Evolutionary conservation across 2,888 invertebrate genomes (phyloP).

Genomic region (Brenthis ino): DNA sequence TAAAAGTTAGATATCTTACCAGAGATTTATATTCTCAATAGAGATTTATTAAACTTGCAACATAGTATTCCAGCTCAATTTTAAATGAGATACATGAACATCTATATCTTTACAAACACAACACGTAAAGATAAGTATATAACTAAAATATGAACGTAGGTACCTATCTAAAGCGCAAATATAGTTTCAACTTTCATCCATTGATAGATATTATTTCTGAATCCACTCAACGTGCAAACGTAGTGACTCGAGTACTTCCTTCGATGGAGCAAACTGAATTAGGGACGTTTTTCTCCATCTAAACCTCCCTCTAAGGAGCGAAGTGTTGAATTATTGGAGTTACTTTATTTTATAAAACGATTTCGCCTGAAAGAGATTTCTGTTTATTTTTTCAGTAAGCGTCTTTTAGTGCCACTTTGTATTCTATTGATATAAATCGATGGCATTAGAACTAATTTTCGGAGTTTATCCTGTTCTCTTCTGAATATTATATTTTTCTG

Average conservation of each 20-base stretch:
- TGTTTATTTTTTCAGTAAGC: constrained; percentile 69
- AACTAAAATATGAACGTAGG: not conserved
- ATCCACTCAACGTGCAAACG: constrained; percentile 57
- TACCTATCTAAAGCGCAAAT: constrained; percentile 4
- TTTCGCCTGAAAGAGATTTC: constrained; percentile 64
- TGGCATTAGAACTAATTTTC: constrained; percentile 23
- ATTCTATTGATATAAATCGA: constrained; percentile 52
- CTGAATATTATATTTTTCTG: constrained; percentile 10
- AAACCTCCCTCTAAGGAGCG: constrained; percentile 68
- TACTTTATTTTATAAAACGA: constrained; percentile 78
- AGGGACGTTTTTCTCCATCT: constrained; percentile 76
- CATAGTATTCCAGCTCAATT: too few relatives aligned
- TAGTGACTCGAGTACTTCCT: constrained; percentile 60
- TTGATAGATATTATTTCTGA: constrained; percentile 67
- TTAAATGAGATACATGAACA: too few relatives aligned
- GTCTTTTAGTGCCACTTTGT: constrained; percentile 54
- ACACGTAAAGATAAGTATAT: too few relatives aligned
- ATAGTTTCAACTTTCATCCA: constrained; percentile 42
- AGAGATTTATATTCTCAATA: too few relatives aligned
- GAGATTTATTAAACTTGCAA: too few relatives aligned
- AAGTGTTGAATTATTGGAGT: constrained; percentile 78
- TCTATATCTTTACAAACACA: too few relatives aligned
- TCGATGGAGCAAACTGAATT: constrained; percentile 74
- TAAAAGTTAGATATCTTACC: too few relatives aligned
- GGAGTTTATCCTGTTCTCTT: constrained; percentile 8